phyloP scores from a whole-genome alignment of 2,888 invertebrate genomes.

The Standfussiana lucernea region DNA sequence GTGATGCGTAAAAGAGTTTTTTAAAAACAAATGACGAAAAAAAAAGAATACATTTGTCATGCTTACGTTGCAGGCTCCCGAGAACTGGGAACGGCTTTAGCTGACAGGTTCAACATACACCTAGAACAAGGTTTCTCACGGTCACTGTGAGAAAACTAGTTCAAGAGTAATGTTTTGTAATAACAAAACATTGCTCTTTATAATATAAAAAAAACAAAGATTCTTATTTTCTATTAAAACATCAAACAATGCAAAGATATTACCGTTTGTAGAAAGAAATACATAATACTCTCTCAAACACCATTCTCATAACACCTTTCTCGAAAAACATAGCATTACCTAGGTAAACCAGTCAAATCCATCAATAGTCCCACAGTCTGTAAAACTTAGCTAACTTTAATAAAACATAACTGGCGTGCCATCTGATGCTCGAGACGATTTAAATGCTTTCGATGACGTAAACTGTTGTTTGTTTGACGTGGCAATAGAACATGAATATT shows the following conservation, averaged over 20 bases:
- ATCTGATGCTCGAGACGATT: not conserved
- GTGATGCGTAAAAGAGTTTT: not conserved
- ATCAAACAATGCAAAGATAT: not conserved
- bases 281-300: too few relatives aligned
- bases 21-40: not conserved
- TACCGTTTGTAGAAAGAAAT: not conserved
- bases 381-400: not conserved
- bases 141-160: not conserved
- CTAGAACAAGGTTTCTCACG: not conserved
- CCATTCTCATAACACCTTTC: not conserved
- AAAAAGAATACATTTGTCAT: not conserved
- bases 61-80: not conserved
- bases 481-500: not conserved
- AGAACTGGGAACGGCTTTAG: not conserved
- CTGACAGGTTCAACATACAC: not conserved
- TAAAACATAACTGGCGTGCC: not conserved
- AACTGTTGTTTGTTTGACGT: too few relatives aligned
- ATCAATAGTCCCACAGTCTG: not conserved
- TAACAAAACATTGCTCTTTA: not conserved
- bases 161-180: not conserved
- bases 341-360: not conserved
- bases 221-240: not conserved
- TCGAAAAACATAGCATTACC: not conserved
- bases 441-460: conserved; percentile 7
- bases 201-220: not conserved